These are phyloP conservation scores for Crossaster papposus DNA, from an alignment of 53 echinoderm and acorn worm species.

Conservation along the genomic window DNA sequence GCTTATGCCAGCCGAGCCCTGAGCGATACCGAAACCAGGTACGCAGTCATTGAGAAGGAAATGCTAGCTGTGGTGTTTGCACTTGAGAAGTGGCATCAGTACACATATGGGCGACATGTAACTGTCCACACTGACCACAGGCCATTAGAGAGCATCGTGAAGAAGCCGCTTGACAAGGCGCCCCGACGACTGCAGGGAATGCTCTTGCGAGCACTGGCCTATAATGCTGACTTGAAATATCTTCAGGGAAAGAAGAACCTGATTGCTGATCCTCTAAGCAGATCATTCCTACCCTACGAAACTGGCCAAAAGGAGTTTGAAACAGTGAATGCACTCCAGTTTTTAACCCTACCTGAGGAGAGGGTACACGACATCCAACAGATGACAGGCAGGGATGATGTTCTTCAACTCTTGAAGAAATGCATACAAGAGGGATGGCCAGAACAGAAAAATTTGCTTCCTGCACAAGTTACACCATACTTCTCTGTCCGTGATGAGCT, in stretches of 20 bases:
- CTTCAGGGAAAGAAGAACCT: slow-evolving; percentile 57
- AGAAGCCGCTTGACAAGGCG: slow-evolving; percentile 64
- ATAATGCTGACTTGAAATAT: slow-evolving; percentile 49
- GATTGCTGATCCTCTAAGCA: slow-evolving; percentile 59
- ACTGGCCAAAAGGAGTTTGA: slow-evolving; percentile 60
- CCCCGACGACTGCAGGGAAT: slow-evolving; percentile 58
- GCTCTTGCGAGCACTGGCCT: slow-evolving; percentile 54
- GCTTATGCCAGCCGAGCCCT: slow-evolving; percentile 69
- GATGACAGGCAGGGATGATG: slow-evolving; percentile 36
- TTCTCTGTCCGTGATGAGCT: slow-evolving; percentile 65
- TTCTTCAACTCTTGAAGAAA: slow-evolving; percentile 22
- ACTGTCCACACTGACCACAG: slow-evolving; percentile 66
- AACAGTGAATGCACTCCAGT: slow-evolving; percentile 43
- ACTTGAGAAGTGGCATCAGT: slow-evolving; percentile 74
- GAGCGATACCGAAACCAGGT: slow-evolving; percentile 62
- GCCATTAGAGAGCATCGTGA: slow-evolving; percentile 50
- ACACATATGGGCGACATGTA: slow-evolving; percentile 70
- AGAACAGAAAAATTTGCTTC: slow-evolving; percentile 44
- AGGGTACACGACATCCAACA: slow-evolving; percentile 17
- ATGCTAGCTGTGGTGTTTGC: slow-evolving; percentile 72
- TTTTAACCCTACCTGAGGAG: slow-evolving; percentile 24
- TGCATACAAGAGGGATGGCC: slow-evolving; percentile 67
- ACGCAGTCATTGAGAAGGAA: slow-evolving; percentile 67
- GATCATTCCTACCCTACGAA: slow-evolving; percentile 51
- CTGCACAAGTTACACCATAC: slow-evolving; percentile 20